These are phyloP conservation scores for Zaprionus nigranus DNA, from an alignment of 1,140 invertebrate genomes.

Conservation along the genomic window DNA sequence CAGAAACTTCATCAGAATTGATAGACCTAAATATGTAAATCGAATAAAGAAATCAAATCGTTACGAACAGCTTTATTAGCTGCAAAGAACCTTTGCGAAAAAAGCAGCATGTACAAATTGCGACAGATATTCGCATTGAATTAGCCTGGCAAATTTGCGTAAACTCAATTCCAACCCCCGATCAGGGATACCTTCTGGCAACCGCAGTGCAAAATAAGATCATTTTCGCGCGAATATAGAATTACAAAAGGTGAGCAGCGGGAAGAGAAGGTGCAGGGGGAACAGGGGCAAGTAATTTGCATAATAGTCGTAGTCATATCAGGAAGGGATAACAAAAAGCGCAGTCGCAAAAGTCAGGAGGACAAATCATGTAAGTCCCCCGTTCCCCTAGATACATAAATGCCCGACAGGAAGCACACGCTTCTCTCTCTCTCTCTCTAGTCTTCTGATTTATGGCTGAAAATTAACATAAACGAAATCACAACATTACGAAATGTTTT, in stretches of 20 bases:
- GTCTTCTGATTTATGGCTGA: constrained; percentile 63
- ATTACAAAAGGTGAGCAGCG: constrained; percentile 47
- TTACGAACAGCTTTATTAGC: constrained; percentile 18
- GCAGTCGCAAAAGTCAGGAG: constrained; percentile 39
- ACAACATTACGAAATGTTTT: constrained; percentile 77
- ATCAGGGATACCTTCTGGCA: neutral
- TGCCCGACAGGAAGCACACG: constrained; percentile 72
- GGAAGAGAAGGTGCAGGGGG: constrained; percentile 15
- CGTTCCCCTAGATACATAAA: neutral
- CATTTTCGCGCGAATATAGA: constrained; percentile 64
- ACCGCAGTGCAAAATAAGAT: constrained; percentile 12
- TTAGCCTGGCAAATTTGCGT: constrained; percentile 60
- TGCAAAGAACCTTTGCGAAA: constrained; percentile 28
- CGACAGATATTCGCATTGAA: constrained; percentile 50
- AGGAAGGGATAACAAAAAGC: constrained; percentile 54
- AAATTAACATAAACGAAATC: constrained; percentile 79
- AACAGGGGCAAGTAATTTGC: constrained; percentile 62
- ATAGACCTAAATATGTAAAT: neutral
- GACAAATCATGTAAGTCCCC: constrained; percentile 44
- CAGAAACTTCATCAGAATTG: neutral
- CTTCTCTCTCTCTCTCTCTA: neutral
- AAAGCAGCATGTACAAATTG: constrained; percentile 58
- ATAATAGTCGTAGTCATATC: constrained; percentile 52
- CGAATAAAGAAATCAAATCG: neutral
- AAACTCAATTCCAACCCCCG: constrained; percentile 19